Percentiles rank a stretch among this genome's conserved stretches.
Conservation (phyloP, 2,797 vertebrate genomes). For the Centropyge bicolor region DNA sequence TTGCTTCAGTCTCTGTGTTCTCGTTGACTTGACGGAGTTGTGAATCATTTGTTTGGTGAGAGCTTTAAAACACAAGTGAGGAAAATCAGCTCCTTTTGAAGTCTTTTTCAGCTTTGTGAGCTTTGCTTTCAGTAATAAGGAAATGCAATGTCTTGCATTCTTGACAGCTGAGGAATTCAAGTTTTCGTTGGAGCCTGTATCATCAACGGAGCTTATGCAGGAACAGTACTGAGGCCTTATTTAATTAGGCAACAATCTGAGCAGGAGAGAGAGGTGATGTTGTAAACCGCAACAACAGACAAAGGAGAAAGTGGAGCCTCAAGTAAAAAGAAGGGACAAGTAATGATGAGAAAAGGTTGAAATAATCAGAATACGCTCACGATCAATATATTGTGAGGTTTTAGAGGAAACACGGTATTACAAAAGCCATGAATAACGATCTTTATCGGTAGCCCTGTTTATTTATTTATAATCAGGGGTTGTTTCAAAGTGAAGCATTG, state of each 20-base stretch:
- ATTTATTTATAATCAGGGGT: slow-evolving; percentile 79
- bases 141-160: slow-evolving; percentile 16
- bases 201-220: slow-evolving; percentile 9
- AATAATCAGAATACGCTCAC: slow-evolving; percentile 37
- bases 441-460: slow-evolving; percentile 70
- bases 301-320: slow-evolving; percentile 15
- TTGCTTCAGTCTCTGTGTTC: not conserved
- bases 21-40: slow-evolving; percentile 5
- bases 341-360: slow-evolving; percentile 27
- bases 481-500: slow-evolving; percentile 78
- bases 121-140: slow-evolving; percentile 26
- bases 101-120: not conserved
- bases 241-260: slow-evolving; percentile 54
- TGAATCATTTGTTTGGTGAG: slow-evolving; percentile 35
- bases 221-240: slow-evolving; percentile 50
- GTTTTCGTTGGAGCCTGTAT: slow-evolving; percentile 14
- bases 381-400: slow-evolving; percentile 58
- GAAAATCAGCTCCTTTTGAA: slow-evolving; percentile 14
- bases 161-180: slow-evolving; percentile 22
- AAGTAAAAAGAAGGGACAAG: slow-evolving; percentile 5
- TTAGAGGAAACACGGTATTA: slow-evolving; percentile 50
- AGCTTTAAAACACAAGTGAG: slow-evolving; percentile 16
- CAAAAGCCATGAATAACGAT: slow-evolving; percentile 61
- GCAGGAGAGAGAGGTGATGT: slow-evolving; percentile 15
- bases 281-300: slow-evolving; percentile 35